A percentile compares a stretch with the other conserved stretches of the same genome.
Evolutionary conservation across 2,888 invertebrate species (phyloP).

Genomic region (Criorhina ranunculi): DNA sequence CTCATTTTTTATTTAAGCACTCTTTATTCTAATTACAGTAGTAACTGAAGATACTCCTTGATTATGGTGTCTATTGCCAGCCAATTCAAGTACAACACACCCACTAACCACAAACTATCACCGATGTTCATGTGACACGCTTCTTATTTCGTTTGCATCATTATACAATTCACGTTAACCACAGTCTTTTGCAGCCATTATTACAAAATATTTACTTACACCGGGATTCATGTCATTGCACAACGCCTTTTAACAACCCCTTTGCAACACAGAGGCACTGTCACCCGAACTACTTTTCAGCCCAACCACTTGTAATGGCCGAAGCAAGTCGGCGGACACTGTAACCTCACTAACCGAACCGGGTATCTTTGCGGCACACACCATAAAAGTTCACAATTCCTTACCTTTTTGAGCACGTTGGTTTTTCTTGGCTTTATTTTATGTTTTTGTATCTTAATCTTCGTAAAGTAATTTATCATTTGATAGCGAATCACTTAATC

Average conservation of each 20-base stretch:
- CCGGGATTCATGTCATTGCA: neutral
- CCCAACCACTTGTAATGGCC: slow-evolving; percentile 9
- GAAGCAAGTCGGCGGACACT: too few species aligned
- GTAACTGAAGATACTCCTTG: neutral
- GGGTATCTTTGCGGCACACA: neutral
- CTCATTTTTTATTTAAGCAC: neutral
- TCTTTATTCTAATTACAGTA: neutral
- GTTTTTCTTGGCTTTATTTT: slow-evolving; percentile 11
- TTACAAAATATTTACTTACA: slow-evolving; percentile 3
- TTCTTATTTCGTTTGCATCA: neutral
- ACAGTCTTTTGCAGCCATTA: slow-evolving; percentile 1
- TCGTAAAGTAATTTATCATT: slow-evolving; percentile 36
- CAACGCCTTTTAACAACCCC: slow-evolving; percentile 12
- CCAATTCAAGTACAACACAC: neutral
- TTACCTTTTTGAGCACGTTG: slow-evolving; percentile 23
- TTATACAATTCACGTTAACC: slow-evolving; percentile 10
- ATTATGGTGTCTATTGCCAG: slow-evolving; percentile 14
- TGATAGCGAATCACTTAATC: slow-evolving; percentile 57
- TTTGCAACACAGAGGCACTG: neutral
- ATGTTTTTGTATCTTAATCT: too few species aligned
- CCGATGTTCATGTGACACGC: slow-evolving; percentile 8
- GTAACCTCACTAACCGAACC: slow-evolving; percentile 1
- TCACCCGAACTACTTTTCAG: slow-evolving; percentile 3
- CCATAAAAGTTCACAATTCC: neutral
- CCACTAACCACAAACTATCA: slow-evolving; percentile 10